Base-by-base conservation (phyloP, 1,140 invertebrate species). In the Anadara kagoshimensis region DNA sequence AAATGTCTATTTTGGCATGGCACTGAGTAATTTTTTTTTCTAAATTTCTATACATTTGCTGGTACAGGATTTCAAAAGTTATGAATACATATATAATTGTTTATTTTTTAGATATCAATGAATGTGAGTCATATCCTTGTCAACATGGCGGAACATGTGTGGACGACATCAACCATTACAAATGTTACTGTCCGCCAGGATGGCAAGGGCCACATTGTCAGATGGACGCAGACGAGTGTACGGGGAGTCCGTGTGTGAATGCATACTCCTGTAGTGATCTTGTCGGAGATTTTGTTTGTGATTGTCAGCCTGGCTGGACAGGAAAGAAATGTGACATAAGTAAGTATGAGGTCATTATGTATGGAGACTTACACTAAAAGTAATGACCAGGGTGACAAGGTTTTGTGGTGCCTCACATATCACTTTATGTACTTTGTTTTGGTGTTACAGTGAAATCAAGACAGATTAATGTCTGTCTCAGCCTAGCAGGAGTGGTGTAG, bases 101-200 rank as follows among this genome's bases (percentile, higher is more conserved):
- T 22, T 63, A 14, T 58, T 20, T 41, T 68, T 16, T 70, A 85
- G 82, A 85, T 69, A 75, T 83, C 18, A 78, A 83, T 63, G 96
- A 98, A 89, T 98, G 97, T 87, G 90, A 91, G 26, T 93, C 92
- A 0, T 93, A 94, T 49, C 85, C 85, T 14, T 86, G 85, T 78
- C 20, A 64, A 1, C 78, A 86, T 70, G 79, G 78, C 8, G 85
- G 79, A 5, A 76, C 61, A 0, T 86, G 85, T 70, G 80, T 79
- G 29, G 80, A 85, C 69, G 75, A 79, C 14, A 74, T 79, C 20
- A 79, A 74, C n/a, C 81, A 78, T 3, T 86, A 82, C 65, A 78
- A 69, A 18, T 86, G 85, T 69, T 75, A 80, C 56, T 86, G 85
- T 79, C 64, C 73, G 0, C 83, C 92, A 0, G 96, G 95, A 20